Base-by-base conservation (phyloP, 1,140 invertebrate species). In the Brachionus sp. region DNA sequence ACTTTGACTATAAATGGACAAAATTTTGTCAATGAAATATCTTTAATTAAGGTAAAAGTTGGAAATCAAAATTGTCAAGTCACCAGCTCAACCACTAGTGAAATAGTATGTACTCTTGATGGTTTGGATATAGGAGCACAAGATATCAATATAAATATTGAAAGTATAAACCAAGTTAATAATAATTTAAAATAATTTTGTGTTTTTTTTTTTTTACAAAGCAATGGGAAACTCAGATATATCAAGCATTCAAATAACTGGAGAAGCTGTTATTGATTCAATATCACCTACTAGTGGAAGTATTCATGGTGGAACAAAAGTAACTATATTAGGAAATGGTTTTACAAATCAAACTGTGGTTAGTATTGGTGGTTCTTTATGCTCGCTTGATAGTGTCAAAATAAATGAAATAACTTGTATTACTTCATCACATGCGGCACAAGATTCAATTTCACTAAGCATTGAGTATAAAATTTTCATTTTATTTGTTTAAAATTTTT, bases 321-420 rank as follows among this genome's bases (percentile, higher is more conserved):
- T 88, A 2, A 86, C 85, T 7, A 80, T 88, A 7, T 84, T 83
- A 13, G 88, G 87, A 0, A 70, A 84, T 10, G 87, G 87, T 7
- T 88, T 88, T 44, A 42, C 53, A 13, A 44, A 4, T 68, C n/a
- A 42, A 9, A 82, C 35, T 46, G 19, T 16, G 25, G 80, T 82
- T 33, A 62, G 19, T 7, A 29, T 82, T 13, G 80, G 80, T 16
- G 39, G 37, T 66, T 35, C 57, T 10, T 16, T 46, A 12, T 82
- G 80, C 19, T 4, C 5, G 29, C 44, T 82, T 3, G 44, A 46
- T 3, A n/a, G 23, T 25, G n/a, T 80, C 12, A 42, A 39, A 13
- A 62, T 80, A 10, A 80, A 57, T 16, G 77, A 80, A 66, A 39
- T 80, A 19, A 62, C 37, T 12, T 80, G 77, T 29, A 25, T 80